Evolutionary conservation across 2,888 invertebrate genomes (phyloP), one percentile per base, ranked within the genome.

Genomic region (Hyles lineata): DNA sequence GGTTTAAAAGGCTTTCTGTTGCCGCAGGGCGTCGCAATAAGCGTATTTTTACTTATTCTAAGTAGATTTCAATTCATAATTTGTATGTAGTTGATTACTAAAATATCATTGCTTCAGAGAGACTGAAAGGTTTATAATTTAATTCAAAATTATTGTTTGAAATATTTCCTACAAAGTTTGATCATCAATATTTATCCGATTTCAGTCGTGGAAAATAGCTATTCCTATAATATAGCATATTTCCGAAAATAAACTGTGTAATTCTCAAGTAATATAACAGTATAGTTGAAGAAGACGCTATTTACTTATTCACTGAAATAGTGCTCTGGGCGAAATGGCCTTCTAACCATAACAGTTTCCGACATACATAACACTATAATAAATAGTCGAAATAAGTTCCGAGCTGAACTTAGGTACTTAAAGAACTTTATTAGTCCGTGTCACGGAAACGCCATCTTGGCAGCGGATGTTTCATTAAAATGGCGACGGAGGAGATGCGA

Each of bases 1-100:
- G 67, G 50, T 50, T 50, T 67, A 67, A 67, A 67, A 67, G 73
- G 76, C 72, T 74, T 77, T 76, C 61, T 70, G 70, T 72, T 76
- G 70, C 50, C 67, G 17, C 67, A 67, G 67, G 23, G 23, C 67
- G 50, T 50, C 50, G 23, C 23, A 19, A 23, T 23, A 50, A 67
- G 67, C 43, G 67, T 67, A 67, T 67, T 50, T 67, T 67, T 67
- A 50, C 67, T 67, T 67, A 67, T 50, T 67, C 21, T 67, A 67
- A 67, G 67, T 50, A 43, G 67, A 50, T 67, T 63, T 43, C 23
- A 23, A 21, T 67, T 23, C 7, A 15, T 35, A 11, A 17, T 43
- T 15, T 67, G 21, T n/a, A n/a, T 55, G 43, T 6, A 67, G 19
- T 50, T 50, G 50, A 67, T 67, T 67, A 11, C 11, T 55, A 6